Conservation (phyloP, 2,797 vertebrate genomes). For the Ceryle rudis region DNA sequence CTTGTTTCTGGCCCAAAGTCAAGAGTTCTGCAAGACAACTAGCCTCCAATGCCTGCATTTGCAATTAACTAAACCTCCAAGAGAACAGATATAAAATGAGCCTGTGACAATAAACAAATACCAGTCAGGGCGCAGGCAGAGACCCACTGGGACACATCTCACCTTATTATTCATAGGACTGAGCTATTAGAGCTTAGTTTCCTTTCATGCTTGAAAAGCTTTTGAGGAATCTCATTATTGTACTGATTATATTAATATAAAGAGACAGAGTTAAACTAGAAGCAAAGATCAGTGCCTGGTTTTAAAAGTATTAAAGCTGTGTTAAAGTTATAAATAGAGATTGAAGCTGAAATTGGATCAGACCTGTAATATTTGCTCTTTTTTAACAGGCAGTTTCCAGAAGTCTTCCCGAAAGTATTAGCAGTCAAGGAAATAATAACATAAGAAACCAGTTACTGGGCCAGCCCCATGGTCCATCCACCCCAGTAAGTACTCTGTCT, state of each 20-base stretch:
- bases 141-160: background rate
- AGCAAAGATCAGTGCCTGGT: background rate
- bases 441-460: background rate
- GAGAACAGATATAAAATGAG: background rate
- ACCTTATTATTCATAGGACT: constrained; percentile 21
- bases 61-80: constrained; percentile 1
- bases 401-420: background rate
- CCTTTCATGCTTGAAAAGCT: constrained; percentile 47
- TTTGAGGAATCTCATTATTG: constrained; percentile 43
- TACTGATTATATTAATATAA: constrained; percentile 15
- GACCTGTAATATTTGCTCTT: background rate
- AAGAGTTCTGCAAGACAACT: background rate
- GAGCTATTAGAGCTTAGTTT: constrained; percentile 19
- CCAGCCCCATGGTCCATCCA: background rate
- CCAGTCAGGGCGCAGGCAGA: background rate
- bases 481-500: background rate
- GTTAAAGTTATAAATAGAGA: background rate
- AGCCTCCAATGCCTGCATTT: background rate
- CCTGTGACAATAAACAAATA: background rate
- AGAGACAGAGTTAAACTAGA: background rate
- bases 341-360: background rate
- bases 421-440: background rate
- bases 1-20: background rate
- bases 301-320: background rate
- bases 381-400: background rate